Conservation (phyloP, 2,888 invertebrate genomes). For the Acronicta leporina region DNA sequence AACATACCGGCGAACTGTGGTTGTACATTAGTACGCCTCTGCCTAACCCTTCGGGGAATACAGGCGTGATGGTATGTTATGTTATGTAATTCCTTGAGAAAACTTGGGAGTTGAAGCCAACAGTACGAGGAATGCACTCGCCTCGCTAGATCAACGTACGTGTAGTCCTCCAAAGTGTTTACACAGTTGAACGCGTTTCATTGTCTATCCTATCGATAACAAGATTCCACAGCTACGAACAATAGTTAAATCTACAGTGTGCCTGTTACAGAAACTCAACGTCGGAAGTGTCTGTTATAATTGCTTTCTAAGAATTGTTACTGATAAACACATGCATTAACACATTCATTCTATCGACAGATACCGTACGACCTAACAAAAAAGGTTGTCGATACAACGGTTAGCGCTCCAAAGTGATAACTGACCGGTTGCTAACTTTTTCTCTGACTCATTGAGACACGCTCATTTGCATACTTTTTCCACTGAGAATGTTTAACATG, state of each 20-base stretch:
- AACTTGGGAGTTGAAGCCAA: conserved; percentile 35
- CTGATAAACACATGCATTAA: conserved; percentile 49
- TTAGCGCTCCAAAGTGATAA: conserved; percentile 75
- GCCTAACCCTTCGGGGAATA: too few relatives aligned
- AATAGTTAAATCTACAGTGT: conserved; percentile 65
- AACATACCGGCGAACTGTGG: too few relatives aligned
- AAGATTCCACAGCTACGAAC: conserved; percentile 73
- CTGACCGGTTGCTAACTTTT: conserved; percentile 66
- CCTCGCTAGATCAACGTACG: conserved; percentile 30
- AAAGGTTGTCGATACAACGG: conserved; percentile 61
- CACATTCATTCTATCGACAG: conserved; percentile 44
- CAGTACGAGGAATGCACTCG: conserved; percentile 52
- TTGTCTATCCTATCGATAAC: conserved; percentile 70
- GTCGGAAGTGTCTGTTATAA: conserved; percentile 51
- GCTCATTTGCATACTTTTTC: conserved; percentile 69
- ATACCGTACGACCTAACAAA: conserved; percentile 55
- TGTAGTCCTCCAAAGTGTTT: conserved; percentile 60
- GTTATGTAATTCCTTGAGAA: too few relatives aligned
- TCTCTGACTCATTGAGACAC: conserved; percentile 70
- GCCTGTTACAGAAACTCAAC: conserved; percentile 53
- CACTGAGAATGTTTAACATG: conserved; percentile 61
- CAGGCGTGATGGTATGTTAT: too few relatives aligned
- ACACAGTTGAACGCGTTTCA: conserved; percentile 73
- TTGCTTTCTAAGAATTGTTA: conserved; percentile 58
- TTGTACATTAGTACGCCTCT: too few relatives aligned